Percentiles rank a stretch among this genome's conserved stretches.
These are phyloP conservation scores for Pseudopipra pipra DNA, from an alignment of 2,113 vertebrate genomes.

Conservation along the genomic window DNA sequence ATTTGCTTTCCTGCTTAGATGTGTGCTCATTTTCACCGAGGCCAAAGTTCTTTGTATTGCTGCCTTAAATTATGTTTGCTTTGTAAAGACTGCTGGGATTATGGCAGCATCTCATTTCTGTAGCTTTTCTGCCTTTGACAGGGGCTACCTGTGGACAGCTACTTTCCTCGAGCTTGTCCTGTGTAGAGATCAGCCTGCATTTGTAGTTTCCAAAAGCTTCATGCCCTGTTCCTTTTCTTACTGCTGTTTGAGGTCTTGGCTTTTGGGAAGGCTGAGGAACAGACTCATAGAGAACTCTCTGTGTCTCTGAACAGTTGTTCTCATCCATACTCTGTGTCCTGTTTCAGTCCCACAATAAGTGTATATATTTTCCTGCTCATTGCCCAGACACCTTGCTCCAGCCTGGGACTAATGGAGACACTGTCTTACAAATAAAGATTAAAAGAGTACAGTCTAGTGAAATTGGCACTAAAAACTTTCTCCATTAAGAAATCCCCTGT, in stretches of 20 bases:
- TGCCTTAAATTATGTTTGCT: slow-evolving; percentile 56
- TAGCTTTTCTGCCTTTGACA: not conserved
- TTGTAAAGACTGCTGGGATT: slow-evolving; percentile 35
- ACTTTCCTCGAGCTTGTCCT: not conserved
- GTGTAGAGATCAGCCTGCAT: not conserved
- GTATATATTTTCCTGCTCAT: not conserved
- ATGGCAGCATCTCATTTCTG: slow-evolving; percentile 6
- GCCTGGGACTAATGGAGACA: not conserved
- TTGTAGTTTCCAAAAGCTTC: not conserved
- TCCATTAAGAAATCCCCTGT: not conserved
- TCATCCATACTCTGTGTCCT: not conserved
- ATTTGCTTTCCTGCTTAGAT: slow-evolving; percentile 56
- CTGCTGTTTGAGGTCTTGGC: not conserved
- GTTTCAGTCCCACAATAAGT: not conserved
- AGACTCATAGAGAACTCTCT: not conserved
- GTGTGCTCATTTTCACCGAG: slow-evolving; percentile 14
- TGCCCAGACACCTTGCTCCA: slow-evolving; percentile 14
- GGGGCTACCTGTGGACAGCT: not conserved
- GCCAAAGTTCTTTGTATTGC: slow-evolving; percentile 27
- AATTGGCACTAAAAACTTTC: not conserved
- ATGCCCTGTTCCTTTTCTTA: not conserved
- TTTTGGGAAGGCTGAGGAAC: not conserved
- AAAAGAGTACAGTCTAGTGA: not conserved
- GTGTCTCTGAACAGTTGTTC: not conserved
- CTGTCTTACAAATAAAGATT: slow-evolving; percentile 9